These are phyloP conservation scores for Tachina grossa DNA, from an alignment of 2,888 invertebrate genomes.

Conservation along the genomic window DNA sequence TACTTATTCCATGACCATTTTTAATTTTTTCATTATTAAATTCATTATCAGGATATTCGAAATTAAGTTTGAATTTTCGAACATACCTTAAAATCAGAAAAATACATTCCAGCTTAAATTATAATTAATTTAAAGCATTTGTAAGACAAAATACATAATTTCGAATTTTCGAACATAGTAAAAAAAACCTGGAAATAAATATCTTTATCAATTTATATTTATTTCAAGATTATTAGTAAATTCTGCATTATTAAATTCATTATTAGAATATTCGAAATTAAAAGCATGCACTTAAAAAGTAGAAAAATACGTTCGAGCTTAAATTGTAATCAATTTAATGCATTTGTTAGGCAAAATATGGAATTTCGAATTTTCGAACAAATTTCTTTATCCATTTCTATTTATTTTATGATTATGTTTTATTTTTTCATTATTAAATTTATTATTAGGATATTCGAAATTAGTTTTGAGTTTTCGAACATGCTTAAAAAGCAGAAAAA, in stretches of 20 bases:
- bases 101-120: not conserved
- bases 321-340: not conserved
- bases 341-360: not conserved
- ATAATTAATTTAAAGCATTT: not conserved
- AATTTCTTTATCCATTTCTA: no score
- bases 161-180: not conserved
- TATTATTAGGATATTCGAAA: not conserved
- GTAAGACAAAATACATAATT: not conserved
- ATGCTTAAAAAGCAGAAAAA: not conserved
- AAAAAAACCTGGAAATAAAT: not conserved
- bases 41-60: not conserved
- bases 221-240: no score
- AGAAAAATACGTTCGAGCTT: not conserved
- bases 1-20: no score
- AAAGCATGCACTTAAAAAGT: not conserved
- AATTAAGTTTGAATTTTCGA: constrained; percentile 24
- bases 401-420: no score
- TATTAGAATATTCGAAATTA: not conserved
- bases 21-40: no score
- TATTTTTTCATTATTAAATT: no score
- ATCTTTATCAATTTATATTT: no score
- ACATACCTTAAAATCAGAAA: not conserved
- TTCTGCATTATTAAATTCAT: no score
- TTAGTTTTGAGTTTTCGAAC: constrained; percentile 25
- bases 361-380: constrained; percentile 9